Conservation (phyloP, 2,888 invertebrate species). For the Dicycla oo region DNA sequence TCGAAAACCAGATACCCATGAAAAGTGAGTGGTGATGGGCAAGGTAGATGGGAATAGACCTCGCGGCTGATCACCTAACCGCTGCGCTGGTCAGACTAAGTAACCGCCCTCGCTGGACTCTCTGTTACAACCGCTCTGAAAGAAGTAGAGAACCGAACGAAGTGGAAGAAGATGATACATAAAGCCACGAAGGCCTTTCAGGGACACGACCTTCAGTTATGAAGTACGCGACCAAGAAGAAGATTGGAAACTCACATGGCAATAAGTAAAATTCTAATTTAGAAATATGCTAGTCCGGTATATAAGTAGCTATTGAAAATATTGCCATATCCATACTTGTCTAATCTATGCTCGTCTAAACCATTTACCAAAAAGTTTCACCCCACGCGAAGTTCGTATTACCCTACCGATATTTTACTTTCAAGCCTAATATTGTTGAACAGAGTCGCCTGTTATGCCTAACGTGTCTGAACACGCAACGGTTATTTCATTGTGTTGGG, state of each 20-base stretch:
- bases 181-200: neutral
- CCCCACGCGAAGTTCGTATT: slow-evolving; percentile 43
- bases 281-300: neutral
- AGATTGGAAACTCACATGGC: too few relatives aligned
- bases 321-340: neutral
- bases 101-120: neutral
- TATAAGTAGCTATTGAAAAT: neutral
- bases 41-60: neutral
- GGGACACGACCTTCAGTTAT: neutral
- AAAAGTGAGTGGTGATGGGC: too few relatives aligned
- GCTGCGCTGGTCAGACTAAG: neutral
- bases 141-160: neutral
- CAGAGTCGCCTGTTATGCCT: neutral
- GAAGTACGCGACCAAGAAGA: neutral
- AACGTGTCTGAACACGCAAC: slow-evolving; percentile 31
- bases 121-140: neutral
- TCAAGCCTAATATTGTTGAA: neutral
- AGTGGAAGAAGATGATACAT: neutral
- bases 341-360: slow-evolving; percentile 5
- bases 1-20: too few relatives aligned
- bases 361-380: slow-evolving; percentile 2
- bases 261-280: neutral
- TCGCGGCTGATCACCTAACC: neutral
- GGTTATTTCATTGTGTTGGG: neutral
- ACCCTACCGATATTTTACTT: slow-evolving; percentile 13